Evolutionary conservation across 2,797 vertebrate genomes (phyloP).

Genomic region (Clarias fuscus): DNA sequence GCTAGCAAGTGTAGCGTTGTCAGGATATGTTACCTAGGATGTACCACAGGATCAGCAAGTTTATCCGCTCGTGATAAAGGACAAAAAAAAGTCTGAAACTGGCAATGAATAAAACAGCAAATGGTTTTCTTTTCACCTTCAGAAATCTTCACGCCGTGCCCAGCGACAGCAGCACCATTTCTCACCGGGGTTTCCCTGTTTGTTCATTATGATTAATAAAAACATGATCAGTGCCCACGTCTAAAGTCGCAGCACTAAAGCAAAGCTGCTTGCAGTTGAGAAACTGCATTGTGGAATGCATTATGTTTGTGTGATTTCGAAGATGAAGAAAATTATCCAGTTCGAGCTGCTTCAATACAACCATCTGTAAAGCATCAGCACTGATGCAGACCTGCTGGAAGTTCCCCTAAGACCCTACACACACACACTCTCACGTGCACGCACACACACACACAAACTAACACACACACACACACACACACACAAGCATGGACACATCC

Average conservation of each 20-base stretch:
- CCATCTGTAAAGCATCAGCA: constrained; percentile 45
- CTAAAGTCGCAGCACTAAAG: not conserved
- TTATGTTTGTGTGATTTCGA: constrained; percentile 3
- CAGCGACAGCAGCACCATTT: no score
- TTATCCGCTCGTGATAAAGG: no score
- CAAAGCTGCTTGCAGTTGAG: not conserved
- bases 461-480: not conserved
- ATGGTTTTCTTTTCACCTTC: not conserved
- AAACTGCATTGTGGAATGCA: not conserved
- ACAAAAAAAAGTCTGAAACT: not conserved
- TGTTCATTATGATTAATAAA: not conserved
- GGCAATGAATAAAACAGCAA: not conserved
- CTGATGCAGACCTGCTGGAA: constrained; percentile 36
- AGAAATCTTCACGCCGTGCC: not conserved
- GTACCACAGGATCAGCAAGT: no score
- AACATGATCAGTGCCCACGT: no score
- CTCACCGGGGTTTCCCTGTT: not conserved
- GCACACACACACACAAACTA: not conserved
- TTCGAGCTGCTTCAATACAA: not conserved
- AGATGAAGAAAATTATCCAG: not conserved
- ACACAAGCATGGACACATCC: not conserved
- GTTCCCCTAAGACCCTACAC: constrained; percentile 16
- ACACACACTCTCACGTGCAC: constrained; percentile 16
- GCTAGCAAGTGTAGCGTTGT: no score
- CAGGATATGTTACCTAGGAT: no score